A percentile compares a stretch with the other conserved stretches of the same genome.
Conservation (phyloP, 2,113 vertebrate genomes). For the Acrocephalus kingi region DNA sequence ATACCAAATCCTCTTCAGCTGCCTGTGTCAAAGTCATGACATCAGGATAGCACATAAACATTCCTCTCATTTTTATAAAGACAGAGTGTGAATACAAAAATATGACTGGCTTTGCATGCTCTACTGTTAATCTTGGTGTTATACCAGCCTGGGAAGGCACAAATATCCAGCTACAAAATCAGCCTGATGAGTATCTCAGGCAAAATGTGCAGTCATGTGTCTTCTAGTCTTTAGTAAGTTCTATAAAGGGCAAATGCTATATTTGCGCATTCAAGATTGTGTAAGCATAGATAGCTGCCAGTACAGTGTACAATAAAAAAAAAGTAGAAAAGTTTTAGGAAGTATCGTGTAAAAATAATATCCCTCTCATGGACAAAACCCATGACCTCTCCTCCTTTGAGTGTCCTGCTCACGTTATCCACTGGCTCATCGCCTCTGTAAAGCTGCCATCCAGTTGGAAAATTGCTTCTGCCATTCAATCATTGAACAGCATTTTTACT, state of each 20-base stretch:
- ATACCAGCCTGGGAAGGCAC: background rate
- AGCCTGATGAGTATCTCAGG: background rate
- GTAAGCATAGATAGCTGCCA: background rate
- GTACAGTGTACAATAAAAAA: background rate
- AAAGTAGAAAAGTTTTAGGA: background rate
- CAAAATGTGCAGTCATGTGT: background rate
- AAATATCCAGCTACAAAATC: background rate
- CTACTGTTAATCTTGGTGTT: background rate
- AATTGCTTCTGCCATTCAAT: constrained; percentile 18
- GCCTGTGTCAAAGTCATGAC: background rate
- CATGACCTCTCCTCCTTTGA: background rate
- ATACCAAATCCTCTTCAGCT: background rate
- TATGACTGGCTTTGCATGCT: background rate
- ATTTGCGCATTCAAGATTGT: background rate
- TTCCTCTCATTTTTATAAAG: background rate
- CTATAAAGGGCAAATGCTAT: background rate
- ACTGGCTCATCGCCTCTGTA: background rate
- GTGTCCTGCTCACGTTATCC: background rate
- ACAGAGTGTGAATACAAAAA: background rate
- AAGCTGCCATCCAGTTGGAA: constrained; percentile 5
- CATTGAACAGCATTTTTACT: background rate
- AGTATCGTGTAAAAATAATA: background rate
- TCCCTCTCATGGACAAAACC: background rate
- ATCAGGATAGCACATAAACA: background rate
- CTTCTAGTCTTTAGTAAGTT: background rate